Evolutionary conservation across 2,113 vertebrate species (phyloP).

Genomic region (Trematocara nigrifrons): DNA sequence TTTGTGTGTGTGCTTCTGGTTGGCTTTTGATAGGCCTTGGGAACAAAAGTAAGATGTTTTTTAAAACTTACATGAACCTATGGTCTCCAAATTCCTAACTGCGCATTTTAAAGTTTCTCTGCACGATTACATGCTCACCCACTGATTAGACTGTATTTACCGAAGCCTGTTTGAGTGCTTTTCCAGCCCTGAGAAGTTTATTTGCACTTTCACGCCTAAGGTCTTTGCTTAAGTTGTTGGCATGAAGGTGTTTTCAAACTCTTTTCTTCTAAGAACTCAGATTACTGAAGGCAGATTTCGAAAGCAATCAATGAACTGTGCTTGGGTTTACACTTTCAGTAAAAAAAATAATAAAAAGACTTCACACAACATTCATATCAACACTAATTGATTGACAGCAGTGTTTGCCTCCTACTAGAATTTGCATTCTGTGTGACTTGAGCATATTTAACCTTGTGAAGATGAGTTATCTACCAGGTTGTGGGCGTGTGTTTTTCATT

Average conservation of each 20-base stretch:
- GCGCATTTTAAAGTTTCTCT: background rate
- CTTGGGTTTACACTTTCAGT: background rate
- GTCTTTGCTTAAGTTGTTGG: background rate
- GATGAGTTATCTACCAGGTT: slow-evolving; percentile 31
- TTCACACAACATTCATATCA: background rate
- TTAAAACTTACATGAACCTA: background rate
- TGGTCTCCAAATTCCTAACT: background rate
- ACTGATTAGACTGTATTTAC: background rate
- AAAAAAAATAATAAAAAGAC: background rate
- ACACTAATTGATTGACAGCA: slow-evolving; percentile 14
- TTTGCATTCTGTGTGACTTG: slow-evolving; percentile 23
- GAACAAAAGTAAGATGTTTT: background rate
- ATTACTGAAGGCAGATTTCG: background rate
- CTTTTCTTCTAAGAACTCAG: background rate
- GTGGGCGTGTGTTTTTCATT: slow-evolving; percentile 50
- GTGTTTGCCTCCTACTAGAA: slow-evolving; percentile 4
- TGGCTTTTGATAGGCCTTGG: background rate
- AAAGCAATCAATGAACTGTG: background rate
- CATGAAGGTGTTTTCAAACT: background rate
- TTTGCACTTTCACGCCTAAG: background rate
- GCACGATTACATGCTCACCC: background rate
- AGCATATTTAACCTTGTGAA: slow-evolving; percentile 24
- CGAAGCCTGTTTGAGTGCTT: background rate
- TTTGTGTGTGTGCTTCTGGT: background rate
- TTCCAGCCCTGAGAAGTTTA: background rate